Evolutionary conservation across 2,797 vertebrate genomes (phyloP), one percentile per base, ranked within the genome.

Genomic region (Lophius americanus): DNA sequence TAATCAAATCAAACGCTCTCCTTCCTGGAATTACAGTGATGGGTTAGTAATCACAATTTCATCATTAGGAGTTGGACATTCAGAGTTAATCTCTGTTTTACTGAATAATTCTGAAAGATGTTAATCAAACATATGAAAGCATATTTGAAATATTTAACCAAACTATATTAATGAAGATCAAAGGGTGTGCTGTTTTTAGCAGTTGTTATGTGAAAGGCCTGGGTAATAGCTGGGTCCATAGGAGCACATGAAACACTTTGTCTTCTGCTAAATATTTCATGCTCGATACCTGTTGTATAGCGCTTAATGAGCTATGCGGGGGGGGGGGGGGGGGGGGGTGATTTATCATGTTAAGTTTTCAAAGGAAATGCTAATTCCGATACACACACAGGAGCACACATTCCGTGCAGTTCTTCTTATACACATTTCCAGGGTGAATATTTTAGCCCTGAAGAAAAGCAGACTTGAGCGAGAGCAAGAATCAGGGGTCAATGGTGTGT

Each of bases 371-470:
- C 90, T 78, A 92, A 92, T 92, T 79, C 75, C 67, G 73, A 83
- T 57, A 75, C 68, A 76, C 74, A 64, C 64, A 78, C 8, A 55
- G 60, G 61, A 76, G 52, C 71, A 64, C 70, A 75, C 70, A 64
- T 78, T 75, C 62, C 70, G 80, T 62, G 71, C 78, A 70, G 32
- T 78, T 78, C 23, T 78, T 64, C 69, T 70, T 48, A 67, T 49
- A 71, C 81, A 62, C 68, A 41, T 75, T 95, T 94, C 93, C 93
- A 88, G 91, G 91, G 94, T 96, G 95, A 96, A 97, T 97, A 96
- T 96, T 97, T 97, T 94, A 96, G 95, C 94, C 94, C 95, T 83
- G 91, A 75, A 95, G 94, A 95, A 96, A 96, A 96, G 95, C 92
- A 94, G 96, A 96, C 96, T 95, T 93, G 92, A 94, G 94, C 88